Evolutionary conservation across 2,797 vertebrate species (phyloP), one percentile per base, ranked within the genome.

Genomic region (Craterocephalus amniculus): DNA sequence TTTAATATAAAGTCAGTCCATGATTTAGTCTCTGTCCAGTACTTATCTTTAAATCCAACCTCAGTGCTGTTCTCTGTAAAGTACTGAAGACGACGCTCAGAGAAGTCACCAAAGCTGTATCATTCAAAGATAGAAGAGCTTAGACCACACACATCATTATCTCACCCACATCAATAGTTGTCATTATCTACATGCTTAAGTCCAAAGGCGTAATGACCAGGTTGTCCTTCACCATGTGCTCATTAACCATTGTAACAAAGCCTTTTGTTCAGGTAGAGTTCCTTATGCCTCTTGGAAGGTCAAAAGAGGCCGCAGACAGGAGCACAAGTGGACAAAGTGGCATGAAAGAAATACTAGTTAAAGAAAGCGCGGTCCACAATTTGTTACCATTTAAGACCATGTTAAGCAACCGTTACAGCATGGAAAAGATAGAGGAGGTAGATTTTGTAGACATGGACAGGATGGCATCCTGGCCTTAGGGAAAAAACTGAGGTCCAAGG

Each of bases 161-260:
- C 64, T 61, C 56, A 32, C 27, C 54, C 63, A 79, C 80, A 80
- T 87, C 84, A 79, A 76, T 74, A 74, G 65, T 67, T 43, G 72
- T 63, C 83, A 74, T 86, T 84, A 84, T 79, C 70, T 73, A 72
- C 70, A 78, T 70, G 66, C 72, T 74, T 31, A 67, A 58, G 79
- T 80, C 68, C 73, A 78, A 70, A 52, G 63, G 72, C 75, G 54
- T 89, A 88, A 87, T 78, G 81, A 79, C 76, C 74, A 76, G 61
- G 66, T 79, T 75, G 83, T 89, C 89, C 85, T 89, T 87, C 77
- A 72, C 43, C 31, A 8, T 76, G 61, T 38, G 88, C 84, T 90
- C 85, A 87, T 90, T 91, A 90, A 88, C 81, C 62, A 66, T 58
- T 27, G 69, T 79, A 69, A 87, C 80, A 66, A 88, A 83, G 76